Conservation (phyloP, 1,140 invertebrate genomes). For the Drosophila rufa region DNA sequence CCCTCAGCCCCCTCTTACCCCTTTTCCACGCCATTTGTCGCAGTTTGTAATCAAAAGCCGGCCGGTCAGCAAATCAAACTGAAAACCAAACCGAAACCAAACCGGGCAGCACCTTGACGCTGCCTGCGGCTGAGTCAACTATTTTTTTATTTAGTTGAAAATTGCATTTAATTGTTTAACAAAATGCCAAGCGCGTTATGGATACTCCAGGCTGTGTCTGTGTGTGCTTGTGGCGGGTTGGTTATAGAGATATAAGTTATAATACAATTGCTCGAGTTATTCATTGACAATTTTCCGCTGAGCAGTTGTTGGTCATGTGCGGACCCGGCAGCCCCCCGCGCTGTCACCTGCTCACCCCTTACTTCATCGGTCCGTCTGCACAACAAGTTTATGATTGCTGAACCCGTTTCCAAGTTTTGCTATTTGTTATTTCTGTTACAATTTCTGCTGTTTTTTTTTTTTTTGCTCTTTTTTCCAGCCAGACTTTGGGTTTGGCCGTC, state of each 20-base stretch:
- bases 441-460: constrained; percentile 53
- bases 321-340: constrained; percentile 2
- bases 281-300: constrained; percentile 78
- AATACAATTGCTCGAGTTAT: constrained; percentile 62
- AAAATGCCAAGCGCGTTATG: constrained; percentile 70
- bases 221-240: neutral
- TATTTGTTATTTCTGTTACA: constrained; percentile 77
- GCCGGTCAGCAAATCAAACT: constrained; percentile 60
- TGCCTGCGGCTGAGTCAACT: constrained; percentile 71
- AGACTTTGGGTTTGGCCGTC: constrained; percentile 65
- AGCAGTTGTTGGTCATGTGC: constrained; percentile 53
- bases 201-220: neutral
- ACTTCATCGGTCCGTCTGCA: constrained; percentile 59
- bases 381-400: constrained; percentile 82
- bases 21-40: constrained; percentile 12
- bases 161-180: constrained; percentile 82
- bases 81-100: constrained; percentile 32
- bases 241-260: constrained; percentile 60
- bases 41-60: constrained; percentile 74
- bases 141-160: constrained; percentile 55
- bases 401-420: constrained; percentile 69
- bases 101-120: constrained; percentile 59
- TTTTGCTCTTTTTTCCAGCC: constrained; percentile 7
- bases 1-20: neutral
- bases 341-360: constrained; percentile 34